Conservation (phyloP, 2,113 vertebrate species). For the Dicrurus megarhynchus region DNA sequence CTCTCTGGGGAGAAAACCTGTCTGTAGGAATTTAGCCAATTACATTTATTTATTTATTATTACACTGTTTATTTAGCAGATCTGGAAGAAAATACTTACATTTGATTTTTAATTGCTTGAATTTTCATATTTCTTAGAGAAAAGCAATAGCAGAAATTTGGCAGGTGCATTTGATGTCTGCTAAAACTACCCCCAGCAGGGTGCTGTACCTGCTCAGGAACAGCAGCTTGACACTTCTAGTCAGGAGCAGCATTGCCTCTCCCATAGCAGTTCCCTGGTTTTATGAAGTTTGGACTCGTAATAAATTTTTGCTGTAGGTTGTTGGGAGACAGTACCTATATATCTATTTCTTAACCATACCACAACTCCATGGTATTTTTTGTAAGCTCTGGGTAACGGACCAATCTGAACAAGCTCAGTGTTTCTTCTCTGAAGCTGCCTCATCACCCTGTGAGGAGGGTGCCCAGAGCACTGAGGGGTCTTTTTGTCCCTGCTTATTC, state of each 20-base stretch:
- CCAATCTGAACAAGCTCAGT: not conserved
- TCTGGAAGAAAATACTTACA: not conserved
- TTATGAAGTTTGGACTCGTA: not conserved
- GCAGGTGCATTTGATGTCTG: not conserved
- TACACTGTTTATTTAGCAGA: not conserved
- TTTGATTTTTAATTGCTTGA: not conserved
- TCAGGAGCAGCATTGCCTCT: not conserved
- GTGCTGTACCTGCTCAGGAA: not conserved
- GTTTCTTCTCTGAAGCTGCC: not conserved
- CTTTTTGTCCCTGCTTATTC: accelerated
- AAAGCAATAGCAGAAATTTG: not conserved
- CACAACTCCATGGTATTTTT: not conserved
- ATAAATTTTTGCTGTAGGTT: not conserved
- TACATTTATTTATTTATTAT: not conserved
- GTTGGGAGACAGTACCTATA: not conserved
- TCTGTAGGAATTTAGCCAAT: not conserved
- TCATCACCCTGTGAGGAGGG: not conserved
- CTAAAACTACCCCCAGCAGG: not conserved
- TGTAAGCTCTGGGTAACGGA: not conserved
- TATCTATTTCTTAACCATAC: not conserved
- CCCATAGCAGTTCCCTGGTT: not conserved
- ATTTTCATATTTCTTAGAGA: not conserved
- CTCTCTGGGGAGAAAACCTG: not conserved
- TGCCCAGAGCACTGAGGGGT: not conserved
- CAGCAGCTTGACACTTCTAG: not conserved